Evolutionary conservation across 2,888 invertebrate genomes (phyloP), one percentile per base, ranked within the genome.

Genomic region (Rotaria magnacalcarata): DNA sequence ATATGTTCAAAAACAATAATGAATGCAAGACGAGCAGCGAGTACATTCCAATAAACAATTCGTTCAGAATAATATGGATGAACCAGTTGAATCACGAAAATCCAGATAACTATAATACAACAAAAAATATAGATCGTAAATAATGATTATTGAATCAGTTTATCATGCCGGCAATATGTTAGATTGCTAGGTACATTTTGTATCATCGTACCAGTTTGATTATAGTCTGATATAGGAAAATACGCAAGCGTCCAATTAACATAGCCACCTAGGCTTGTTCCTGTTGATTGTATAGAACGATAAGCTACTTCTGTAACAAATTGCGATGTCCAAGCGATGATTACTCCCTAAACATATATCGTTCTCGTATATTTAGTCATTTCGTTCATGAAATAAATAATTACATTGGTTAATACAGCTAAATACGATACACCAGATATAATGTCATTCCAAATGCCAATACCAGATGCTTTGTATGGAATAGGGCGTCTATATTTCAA

Each of bases 271-370:
- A 85, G 34, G 10, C 84, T 43, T n/a, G 54, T 43, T 47, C 84
- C 58, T 24, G 84, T 74, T 47, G 58, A 34, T 34, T 74, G 34
- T 19, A 56, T 21, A 84, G 60, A 84, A 34, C 84, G 52, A 74
- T 86, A 86, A 21, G 84, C 47, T 34, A 84, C 50, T 54, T 54
- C 50, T 19, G 86, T 84, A 58, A 86, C 74, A 54, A 86, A 86
- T 34, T 86, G 84, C 11, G 86, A 86, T 60, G 86, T 86, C 54
- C 84, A 86, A 27, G 86, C 86, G 2, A 86, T 86, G 84, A 99
- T 96, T 90, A 97, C 96, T 0, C 96, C 97, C 96, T 96, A 80
- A 41, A n/a, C 47, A n/a, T n/a, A n/a, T n/a, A n/a, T 16, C 21
- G 54, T 8, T 54, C 21, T 3, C n/a, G n/a, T n/a, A n/a, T n/a